These are phyloP conservation scores for Cynocephalus volans DNA, from an alignment of 2,113 vertebrate species.

Conservation along the genomic window DNA sequence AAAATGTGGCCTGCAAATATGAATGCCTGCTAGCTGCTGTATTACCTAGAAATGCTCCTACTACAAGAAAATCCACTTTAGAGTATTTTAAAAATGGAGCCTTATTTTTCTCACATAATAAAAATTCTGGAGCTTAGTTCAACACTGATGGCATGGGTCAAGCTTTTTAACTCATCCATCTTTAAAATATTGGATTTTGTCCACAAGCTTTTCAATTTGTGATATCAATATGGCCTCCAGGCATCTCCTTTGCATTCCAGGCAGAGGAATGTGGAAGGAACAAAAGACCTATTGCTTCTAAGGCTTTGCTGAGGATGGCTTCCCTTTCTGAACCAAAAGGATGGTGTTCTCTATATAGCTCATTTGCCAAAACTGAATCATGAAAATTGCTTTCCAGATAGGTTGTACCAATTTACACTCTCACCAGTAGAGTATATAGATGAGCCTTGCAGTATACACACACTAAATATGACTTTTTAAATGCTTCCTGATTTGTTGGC, in stretches of 20 bases:
- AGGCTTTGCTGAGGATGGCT: background rate
- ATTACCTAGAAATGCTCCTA: background rate
- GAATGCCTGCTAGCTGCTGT: background rate
- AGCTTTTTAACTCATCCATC: background rate
- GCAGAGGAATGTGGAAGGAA: background rate
- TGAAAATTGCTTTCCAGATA: constrained; percentile 66
- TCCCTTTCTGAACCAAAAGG: background rate
- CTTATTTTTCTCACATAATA: constrained; percentile 19
- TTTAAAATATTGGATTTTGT: constrained; percentile 38
- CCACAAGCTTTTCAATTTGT: background rate
- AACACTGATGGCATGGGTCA: background rate
- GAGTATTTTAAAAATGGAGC: background rate
- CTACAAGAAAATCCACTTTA: background rate
- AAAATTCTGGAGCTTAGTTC: background rate
- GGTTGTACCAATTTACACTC: background rate
- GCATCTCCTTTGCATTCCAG: background rate
- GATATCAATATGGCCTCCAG: background rate
- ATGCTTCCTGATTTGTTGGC: background rate
- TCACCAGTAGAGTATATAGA: background rate
- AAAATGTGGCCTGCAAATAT: background rate
- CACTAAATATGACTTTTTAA: constrained; percentile 1
- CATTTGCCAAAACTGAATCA: background rate
- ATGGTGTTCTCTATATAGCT: background rate
- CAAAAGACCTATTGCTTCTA: background rate
- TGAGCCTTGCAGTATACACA: background rate